phyloP scores from a whole-genome alignment of 2,888 invertebrate genomes.

The Acanthosepion esculentum region DNA sequence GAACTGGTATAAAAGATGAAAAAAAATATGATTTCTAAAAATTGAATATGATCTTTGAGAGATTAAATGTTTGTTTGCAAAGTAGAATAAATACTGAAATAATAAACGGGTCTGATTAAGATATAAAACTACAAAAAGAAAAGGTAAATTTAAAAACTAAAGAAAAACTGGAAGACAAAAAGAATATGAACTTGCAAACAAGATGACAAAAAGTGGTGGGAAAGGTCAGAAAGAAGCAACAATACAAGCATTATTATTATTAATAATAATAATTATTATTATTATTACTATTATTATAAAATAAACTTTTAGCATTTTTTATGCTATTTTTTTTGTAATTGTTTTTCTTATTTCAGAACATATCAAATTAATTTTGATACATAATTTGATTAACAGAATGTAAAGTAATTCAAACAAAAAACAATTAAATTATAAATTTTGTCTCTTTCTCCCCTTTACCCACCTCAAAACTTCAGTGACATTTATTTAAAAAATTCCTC shows the following conservation, averaged over 20 bases:
- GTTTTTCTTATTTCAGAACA: not conserved
- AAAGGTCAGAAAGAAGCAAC: not conserved
- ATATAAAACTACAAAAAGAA: not conserved
- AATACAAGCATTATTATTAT: not conserved
- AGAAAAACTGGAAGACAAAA: not conserved
- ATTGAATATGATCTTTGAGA: not conserved
- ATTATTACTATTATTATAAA: no score
- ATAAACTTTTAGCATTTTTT: not conserved
- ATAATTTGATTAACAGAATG: not conserved
- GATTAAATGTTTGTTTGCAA: not conserved
- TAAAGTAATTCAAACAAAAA: not conserved
- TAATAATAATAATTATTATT: no score
- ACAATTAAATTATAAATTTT: not conserved
- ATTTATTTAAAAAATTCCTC: not conserved
- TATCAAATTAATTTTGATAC: conserved; percentile 33
- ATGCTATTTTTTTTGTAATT: not conserved
- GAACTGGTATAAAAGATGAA: not conserved
- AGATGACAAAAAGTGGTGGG: not conserved
- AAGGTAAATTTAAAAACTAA: not conserved
- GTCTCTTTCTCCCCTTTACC: not conserved
- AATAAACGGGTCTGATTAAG: not conserved
- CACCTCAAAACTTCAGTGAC: not conserved
- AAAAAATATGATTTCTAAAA: not conserved
- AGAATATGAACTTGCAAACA: not conserved
- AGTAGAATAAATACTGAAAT: not conserved